Base-by-base conservation (phyloP, 2,113 vertebrate species). In the Upupa epops region DNA sequence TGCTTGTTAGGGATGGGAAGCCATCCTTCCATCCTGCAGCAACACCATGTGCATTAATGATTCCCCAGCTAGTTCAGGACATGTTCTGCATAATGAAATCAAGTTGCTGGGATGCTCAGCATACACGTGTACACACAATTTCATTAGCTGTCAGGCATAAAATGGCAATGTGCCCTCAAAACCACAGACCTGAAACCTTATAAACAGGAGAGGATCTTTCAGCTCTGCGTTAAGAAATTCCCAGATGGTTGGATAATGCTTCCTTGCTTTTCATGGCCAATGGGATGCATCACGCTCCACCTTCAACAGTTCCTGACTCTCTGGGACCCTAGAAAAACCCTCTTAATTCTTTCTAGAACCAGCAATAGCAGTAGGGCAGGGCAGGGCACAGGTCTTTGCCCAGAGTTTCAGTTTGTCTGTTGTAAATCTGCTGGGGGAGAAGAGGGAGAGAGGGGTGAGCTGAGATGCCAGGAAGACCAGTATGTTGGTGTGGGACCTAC, bases 61-160 rank as follows among this genome's bases (percentile, higher is more conserved):
- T 76, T 64, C 83, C 64, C 78, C 34, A 68, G 64, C 42, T 71
- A 59, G 74, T 24, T 75, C 54, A 54, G 59, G 32, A 34, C 64
- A 80, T 2, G 7, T 63, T 84, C 69, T 87, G 79, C 78, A 77
- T 80, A 76, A 90, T 72, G 74, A 87, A 84, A 84, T 80, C 78
- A 72, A 48, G 64, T 20, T 42, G 31, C 54, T 59, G 79, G 48
- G 42, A 31, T 49, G 64, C 59, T 87, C 5, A 0, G 54, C 64
- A 34, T 66, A 42, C 64, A 45, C 59, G 61, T 75, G 54, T 63
- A 76, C 90, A 45, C 49, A 63, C 22, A 63, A 31, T 54, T 60
- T 63, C 54, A 64, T 81, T 58, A 87, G 31, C 54, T 76, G 14
- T 32, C 0, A 1, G 69, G 64, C 49, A 68, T 71, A 58, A 90